Evolutionary conservation across 2,113 vertebrate genomes (phyloP), one percentile per base, ranked within the genome.

Genomic region (Carassius auratus): DNA sequence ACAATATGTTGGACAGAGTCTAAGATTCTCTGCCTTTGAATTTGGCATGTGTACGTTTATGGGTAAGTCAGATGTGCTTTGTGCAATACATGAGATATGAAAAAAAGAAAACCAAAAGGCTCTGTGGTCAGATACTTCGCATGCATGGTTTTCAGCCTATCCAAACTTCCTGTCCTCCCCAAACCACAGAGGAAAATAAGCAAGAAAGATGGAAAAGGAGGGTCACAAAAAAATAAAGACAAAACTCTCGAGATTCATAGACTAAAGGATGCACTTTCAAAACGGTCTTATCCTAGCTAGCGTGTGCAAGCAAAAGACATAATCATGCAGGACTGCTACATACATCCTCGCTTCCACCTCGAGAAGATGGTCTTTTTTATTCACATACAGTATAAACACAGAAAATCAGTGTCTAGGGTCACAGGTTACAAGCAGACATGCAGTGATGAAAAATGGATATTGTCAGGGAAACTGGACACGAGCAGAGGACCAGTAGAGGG

Each of bases 401-500:
- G 9, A 42, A 42, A 71, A 71, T 42, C 19, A 73, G 36, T 5
- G 8, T 45, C 42, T 8, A 10, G 42, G 30, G 66, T 69, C 30
- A 42, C 33, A 10, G 33, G 68, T 17, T n/a, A 36, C 52, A 69
- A 17, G 30, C 82, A 71, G 78, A 48, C 84, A 85, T 52, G 23
- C 81, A 86, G 90, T 87, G 66, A 73, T 76, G 14, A 23, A 75
- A 38, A 30, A 55, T 66, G 14, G 33, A 84, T 83, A n/a, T 13
- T 57, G 2, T 91, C 87, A 93, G 71, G 92, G 92, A 87, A 94
- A 87, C 69, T 91, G 89, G 62, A 90, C 89, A 61, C 84, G 15
- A 21, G 90, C 84, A 23, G 88, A 92, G 23, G 91, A 90, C 85
- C 91, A 89, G 89, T 89, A 87, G 76, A 92, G 84, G 69, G 88